Base-by-base conservation (phyloP, 2,888 invertebrate genomes). In the Ormyrus labotus region DNA sequence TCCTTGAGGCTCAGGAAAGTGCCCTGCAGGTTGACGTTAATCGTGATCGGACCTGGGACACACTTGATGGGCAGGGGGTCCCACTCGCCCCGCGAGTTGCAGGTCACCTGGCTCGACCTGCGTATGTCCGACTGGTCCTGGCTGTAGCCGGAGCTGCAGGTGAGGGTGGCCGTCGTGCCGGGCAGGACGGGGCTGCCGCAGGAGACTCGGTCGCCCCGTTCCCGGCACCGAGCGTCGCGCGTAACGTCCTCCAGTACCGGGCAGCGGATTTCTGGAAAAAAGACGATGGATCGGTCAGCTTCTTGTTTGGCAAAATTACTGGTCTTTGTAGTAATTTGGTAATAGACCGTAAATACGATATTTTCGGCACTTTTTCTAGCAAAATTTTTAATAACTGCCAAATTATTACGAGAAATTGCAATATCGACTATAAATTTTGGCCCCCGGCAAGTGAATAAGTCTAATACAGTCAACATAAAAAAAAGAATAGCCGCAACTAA, bases 21-120 rank as follows among this genome's bases (percentile, higher is more conserved):
- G 6, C 80, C 83, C 51, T 87, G 84, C 81, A 88, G 58, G 71
- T 86, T 77, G 81, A 90, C 83, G 85, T 87, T 88, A 78, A 89
- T 82, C 68, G 74, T 82, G 73, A 84, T 65, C 87, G 87, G 87
- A 90, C 90, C 90, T 89, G 90, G 87, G 75, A 88, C 71, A 65
- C 90, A 90, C 81, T 72, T 84, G 61, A 90, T 88, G 60, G 90
- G 90, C n/a, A 87, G 83, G 34, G 90, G 89, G 13, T 86, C 86
- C 90, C 90, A 90, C 58, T 87, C 64, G 48, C 90, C 90, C 1
- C 78, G 80, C 2, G 79, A 63, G 80, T 87, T 89, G 81, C 90
- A 90, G 57, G 4, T 83, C 51, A 90, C 86, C 4, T 19, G 72
- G 5, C 85, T 83, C 0, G 86, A 77, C 4, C 67, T 34, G 5